Base-by-base conservation (phyloP, 2,113 vertebrate species). In the Epinephelus cyanopodus region DNA sequence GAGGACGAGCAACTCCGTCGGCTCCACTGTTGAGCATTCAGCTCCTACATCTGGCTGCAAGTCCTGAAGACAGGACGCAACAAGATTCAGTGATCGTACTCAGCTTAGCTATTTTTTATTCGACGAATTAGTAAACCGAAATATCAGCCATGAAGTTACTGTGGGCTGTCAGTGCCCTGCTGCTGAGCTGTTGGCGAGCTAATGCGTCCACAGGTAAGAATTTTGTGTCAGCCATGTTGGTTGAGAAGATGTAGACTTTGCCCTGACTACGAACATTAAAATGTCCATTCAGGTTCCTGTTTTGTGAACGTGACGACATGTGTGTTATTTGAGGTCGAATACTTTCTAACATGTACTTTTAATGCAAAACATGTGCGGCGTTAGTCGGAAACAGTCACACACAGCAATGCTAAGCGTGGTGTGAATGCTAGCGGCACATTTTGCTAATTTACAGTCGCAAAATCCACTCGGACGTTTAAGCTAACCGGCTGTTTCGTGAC, bases 141-240 rank as follows among this genome's bases (percentile, higher is more conserved):
- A 10, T 13, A 5, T n/a, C 25, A 14, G 63, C 62, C 61, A 95
- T 95, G 95, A 88, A 91, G 87, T 52, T 94, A 8, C 19, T 95
- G 23, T 94, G 91, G 90, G 90, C 79, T 76, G 60, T 94, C 56
- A 33, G 87, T 47, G 92, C 89, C 80, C 83, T 95, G 54, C 63
- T 95, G 19, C 29, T 94, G 77, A 83, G 86, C 88, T 91, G 93
- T 67, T 94, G 88, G 77, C 74, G 80, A 81, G 90, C 86, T 67
- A 80, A 57, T 14, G 93, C 95, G 11, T 52, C 48, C 72, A 95
- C 95, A 95, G 95, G 95, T 96, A 94, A 92, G 92, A 72, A 79
- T 70, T 81, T 23, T 13, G 15, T 58, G 91, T 92, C 93, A 80
- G 91, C 93, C 92, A 94, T 94, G 84, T 94, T 94, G 76, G 80